These are phyloP conservation scores for Volucella zonaria DNA, from an alignment of 2,888 invertebrate species.

Conservation along the genomic window DNA sequence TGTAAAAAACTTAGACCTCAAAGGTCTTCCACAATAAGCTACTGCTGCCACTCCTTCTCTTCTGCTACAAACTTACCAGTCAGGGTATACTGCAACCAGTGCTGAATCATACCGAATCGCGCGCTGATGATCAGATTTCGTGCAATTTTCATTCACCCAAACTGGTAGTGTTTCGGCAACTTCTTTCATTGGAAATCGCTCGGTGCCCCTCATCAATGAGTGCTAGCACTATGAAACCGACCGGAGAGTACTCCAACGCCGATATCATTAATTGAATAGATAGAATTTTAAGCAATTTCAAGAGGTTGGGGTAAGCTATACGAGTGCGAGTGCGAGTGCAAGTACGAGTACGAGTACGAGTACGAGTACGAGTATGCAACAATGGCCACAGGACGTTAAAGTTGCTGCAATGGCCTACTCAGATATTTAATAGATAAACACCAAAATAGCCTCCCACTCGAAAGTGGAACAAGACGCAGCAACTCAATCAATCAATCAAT, in stretches of 20 bases:
- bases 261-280: conserved; percentile 71
- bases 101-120: conserved; percentile 66
- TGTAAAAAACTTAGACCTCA: conserved; percentile 73
- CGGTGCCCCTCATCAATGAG: conserved; percentile 35
- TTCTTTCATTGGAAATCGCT: conserved; percentile 62
- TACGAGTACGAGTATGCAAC: conserved; percentile 18
- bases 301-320: conserved; percentile 4
- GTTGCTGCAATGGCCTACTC: conserved; percentile 64
- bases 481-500: conserved; percentile 74
- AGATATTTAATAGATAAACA: conserved; percentile 67
- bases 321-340: background rate
- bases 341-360: too few relatives aligned
- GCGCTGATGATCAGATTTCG: conserved; percentile 73
- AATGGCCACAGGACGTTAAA: conserved; percentile 58
- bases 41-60: conserved; percentile 73
- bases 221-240: conserved; percentile 3
- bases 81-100: conserved; percentile 15
- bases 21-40: conserved; percentile 74
- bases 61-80: conserved; percentile 47
- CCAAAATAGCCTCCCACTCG: conserved; percentile 66
- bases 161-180: conserved; percentile 53
- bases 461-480: conserved; percentile 42
- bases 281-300: conserved; percentile 56
- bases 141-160: conserved; percentile 71
- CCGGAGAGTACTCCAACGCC: conserved; percentile 36